Base-by-base conservation (phyloP, 2,113 vertebrate species). In the Boleophthalmus pectinirostris region DNA sequence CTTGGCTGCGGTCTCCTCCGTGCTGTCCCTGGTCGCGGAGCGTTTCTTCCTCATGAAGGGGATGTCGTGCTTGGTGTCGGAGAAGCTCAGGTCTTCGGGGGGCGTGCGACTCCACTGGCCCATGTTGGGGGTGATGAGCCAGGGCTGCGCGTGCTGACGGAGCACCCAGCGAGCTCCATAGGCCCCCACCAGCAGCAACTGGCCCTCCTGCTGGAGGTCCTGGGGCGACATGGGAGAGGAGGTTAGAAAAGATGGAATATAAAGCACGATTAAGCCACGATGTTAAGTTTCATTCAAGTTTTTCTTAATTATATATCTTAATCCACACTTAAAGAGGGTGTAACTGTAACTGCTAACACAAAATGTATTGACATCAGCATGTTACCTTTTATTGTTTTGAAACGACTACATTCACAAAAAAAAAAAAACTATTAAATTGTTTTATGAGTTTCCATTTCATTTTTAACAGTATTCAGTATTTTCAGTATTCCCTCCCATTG, bases 51-150 rank as follows among this genome's bases (percentile, higher is more conserved):
- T 82, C 18, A 75, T n/a, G 45, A 78, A 87, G 23, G 82, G 77
- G 65, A 75, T 66, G 58, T 47, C 78, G 74, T 84, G 76, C 5
- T 21, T 63, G 2, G 14, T 74, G 61, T 54, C 18, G 51, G 77
- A 1, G n/a, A 67, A 54, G 0, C 67, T 65, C 14, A 49, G 21
- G 9, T 3, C 10, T 5, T 67, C 33, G 0, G 73, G 38, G 5
- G 24, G 13, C 18, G 3, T 1, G 4, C 23, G 66, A 38, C 63
- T 66, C 73, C 72, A 70, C 1, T 77, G 72, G 47, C 81, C 85
- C 47, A 75, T 23, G 54, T 77, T 77, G 0, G 87, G 47, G 3
- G 79, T 89, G 61, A 92, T 83, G 20, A 92, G 82, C 91, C 91
- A 92, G 0, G 91, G 85, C 0, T 80, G 83, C 10, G 90, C 85